phyloP scores from a whole-genome alignment of 2,113 vertebrate genomes.

The Hyperoodon ampullatus region DNA sequence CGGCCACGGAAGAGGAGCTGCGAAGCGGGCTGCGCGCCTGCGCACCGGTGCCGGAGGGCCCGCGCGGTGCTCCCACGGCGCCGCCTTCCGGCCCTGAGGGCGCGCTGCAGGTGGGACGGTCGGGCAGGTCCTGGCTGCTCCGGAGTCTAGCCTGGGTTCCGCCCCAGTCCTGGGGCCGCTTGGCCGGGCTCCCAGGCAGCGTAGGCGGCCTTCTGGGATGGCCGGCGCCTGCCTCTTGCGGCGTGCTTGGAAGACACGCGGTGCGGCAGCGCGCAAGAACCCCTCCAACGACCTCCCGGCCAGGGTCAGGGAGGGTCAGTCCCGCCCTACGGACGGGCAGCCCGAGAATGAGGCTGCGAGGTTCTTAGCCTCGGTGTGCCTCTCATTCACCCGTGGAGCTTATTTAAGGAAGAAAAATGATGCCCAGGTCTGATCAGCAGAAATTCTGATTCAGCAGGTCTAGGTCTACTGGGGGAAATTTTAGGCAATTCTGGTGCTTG shows the following conservation, averaged over 20 bases:
- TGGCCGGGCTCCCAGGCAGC: accelerated
- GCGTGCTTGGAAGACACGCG: accelerated
- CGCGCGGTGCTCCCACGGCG: accelerated
- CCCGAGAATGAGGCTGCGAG: not conserved
- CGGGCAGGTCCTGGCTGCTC: not conserved
- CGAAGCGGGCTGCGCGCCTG: slow-evolving; percentile 45
- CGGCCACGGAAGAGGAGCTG: accelerated
- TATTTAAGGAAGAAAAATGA: not conserved
- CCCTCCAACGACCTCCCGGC: accelerated
- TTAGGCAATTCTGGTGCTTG: not conserved
- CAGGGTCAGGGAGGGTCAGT: not conserved
- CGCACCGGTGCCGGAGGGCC: not conserved
- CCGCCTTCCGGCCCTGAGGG: not conserved
- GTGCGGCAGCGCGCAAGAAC: too few species aligned
- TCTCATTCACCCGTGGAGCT: not conserved
- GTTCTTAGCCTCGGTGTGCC: not conserved
- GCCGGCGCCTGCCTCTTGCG: accelerated
- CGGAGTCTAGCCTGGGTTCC: accelerated
- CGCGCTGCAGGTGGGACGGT: not conserved
- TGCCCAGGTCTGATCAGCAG: not conserved
- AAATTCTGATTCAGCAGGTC: not conserved
- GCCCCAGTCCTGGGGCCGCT: accelerated
- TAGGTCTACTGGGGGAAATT: not conserved
- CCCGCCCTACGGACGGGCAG: accelerated
- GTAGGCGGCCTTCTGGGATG: accelerated